Evolutionary conservation across 2,113 vertebrate genomes (phyloP), one percentile per base, ranked within the genome.

Genomic region (Eretmochelys imbricata): DNA sequence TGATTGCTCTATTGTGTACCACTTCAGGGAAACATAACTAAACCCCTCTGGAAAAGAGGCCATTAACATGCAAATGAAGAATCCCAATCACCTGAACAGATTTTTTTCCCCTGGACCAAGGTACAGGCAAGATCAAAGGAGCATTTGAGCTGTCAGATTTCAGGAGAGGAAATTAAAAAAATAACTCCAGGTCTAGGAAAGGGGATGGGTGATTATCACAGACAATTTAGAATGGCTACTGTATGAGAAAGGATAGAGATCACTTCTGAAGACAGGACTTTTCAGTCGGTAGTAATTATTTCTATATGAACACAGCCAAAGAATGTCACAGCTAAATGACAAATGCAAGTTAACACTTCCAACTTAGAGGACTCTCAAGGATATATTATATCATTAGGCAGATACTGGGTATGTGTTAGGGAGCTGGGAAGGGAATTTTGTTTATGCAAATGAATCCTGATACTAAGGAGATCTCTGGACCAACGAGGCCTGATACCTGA

Each of bases 61-160:
- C 48, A 91, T 95, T 90, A 93, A 94, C 90, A 97, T 91, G 92
- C 59, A 94, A 96, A 94, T 94, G 54, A 83, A 92, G 92, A 89
- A 90, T 93, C n/a, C 9, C 75, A 87, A 25, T 93, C 88, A 96
- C 65, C 65, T 96, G 82, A 96, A 89, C 10, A 65, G 42, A 2
- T 65, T 6, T 10, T 53, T 80, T 65, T 49, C 27, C 4, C 11
- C 12, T 29, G 4, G 75, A 51, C 25, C 35, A 72, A 49, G 20
- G 31, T 11, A 3, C 27, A 92, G 84, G 22, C 7, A 57, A 91
- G 57, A 92, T 89, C 55, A 91, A 88, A 97, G 53, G 4, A 91
- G 1, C 1, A 48, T 88, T 84, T 89, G 48, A 91, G 89, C 82
- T 84, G 14, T 2, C 84, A 51, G 4, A 55, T 88, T 91, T 89